Evolutionary conservation across 2,888 invertebrate species (phyloP).

Genomic region (Tipula unca): DNA sequence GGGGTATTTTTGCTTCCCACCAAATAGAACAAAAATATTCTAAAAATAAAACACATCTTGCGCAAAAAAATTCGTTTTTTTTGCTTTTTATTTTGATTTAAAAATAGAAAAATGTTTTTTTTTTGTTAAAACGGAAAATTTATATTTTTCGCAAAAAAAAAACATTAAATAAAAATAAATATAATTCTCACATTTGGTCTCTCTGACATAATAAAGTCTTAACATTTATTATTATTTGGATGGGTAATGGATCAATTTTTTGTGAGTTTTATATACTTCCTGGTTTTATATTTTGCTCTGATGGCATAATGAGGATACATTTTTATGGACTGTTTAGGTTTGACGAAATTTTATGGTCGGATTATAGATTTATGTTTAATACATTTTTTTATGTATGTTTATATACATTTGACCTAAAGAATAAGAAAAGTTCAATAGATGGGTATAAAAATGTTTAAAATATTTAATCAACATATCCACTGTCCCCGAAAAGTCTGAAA

Average conservation of each 20-base stretch:
- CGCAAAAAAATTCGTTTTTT: not conserved
- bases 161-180: not conserved
- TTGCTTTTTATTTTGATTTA: not conserved
- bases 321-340: not conserved
- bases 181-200: not conserved
- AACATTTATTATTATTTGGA: not conserved
- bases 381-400: not conserved
- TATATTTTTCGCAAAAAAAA: not conserved
- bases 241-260: not conserved
- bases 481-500: too few species aligned
- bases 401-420: not conserved
- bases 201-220: not conserved
- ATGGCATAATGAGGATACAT: not conserved
- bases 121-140: not conserved
- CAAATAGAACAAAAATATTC: not conserved
- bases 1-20: conserved; percentile 1
- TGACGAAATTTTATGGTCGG: not conserved
- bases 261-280: not conserved
- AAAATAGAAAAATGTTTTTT: not conserved
- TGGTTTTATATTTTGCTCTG: not conserved
- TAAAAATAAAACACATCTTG: not conserved
- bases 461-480: too few species aligned
- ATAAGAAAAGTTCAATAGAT: too few species aligned
- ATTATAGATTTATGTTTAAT: not conserved
- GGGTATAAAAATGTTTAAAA: too few species aligned